Evolutionary conservation across 2,113 vertebrate genomes (phyloP).

Genomic region (Clarias batrachus): DNA sequence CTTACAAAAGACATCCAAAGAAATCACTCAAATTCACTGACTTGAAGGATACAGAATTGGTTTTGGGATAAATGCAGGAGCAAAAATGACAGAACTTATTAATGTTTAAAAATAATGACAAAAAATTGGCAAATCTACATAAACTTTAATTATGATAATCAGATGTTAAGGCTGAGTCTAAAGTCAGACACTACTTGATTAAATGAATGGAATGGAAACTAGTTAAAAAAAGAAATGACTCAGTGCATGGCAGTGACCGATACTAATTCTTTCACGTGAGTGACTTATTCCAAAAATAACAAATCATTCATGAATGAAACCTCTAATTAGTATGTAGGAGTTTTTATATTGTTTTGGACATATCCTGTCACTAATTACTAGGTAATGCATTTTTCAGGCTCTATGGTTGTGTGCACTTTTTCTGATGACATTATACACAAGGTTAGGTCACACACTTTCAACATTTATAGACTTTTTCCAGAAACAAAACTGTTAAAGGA

Average conservation of each 20-base stretch:
- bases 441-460: neutral
- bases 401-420: neutral
- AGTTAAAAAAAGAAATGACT: neutral
- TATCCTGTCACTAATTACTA: neutral
- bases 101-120: neutral
- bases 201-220: neutral
- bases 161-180: neutral
- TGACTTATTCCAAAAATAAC: neutral
- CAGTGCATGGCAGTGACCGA: neutral
- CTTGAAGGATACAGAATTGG: neutral
- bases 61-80: neutral
- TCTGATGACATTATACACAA: neutral
- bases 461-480: neutral
- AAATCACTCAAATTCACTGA: neutral
- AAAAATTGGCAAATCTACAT: neutral
- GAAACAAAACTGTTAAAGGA: slow-evolving; percentile 6
- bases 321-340: neutral
- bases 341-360: neutral
- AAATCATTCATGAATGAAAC: neutral
- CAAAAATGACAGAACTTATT: neutral
- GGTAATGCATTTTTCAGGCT: neutral
- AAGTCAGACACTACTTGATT: neutral
- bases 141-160: neutral
- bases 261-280: neutral
- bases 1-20: neutral